Evolutionary conservation across 2,113 vertebrate genomes (phyloP).

Genomic region (Hippocampus mohnikei): DNA sequence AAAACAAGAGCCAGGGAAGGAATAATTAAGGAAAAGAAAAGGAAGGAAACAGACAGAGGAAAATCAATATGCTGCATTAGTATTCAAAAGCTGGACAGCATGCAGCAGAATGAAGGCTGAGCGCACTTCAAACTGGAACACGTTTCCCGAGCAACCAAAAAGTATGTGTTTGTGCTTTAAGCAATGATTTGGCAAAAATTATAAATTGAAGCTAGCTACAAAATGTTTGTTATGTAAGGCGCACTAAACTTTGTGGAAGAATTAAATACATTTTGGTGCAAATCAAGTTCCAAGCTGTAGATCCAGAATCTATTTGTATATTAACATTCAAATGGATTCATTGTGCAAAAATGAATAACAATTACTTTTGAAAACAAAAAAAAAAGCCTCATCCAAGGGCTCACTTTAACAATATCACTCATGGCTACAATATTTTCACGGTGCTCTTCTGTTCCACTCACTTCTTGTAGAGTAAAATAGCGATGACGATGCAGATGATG

Average conservation of each 20-base stretch:
- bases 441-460: conserved; percentile 64
- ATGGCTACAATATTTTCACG: conserved; percentile 9
- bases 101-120: conserved; percentile 44
- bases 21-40: conserved; percentile 54
- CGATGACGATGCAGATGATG: conserved; percentile 98
- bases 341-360: too few relatives aligned
- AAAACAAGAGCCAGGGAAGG: conserved; percentile 50
- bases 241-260: background rate
- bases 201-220: background rate
- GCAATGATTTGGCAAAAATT: conserved; percentile 2
- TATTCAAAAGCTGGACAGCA: conserved; percentile 69
- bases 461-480: conserved; percentile 98
- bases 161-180: background rate
- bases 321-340: background rate
- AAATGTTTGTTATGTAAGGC: conserved; percentile 1
- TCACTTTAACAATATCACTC: background rate
- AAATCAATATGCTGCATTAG: conserved; percentile 73
- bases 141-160: conserved; percentile 29
- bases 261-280: background rate
- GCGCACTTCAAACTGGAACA: conserved; percentile 42
- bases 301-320: background rate
- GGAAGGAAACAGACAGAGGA: conserved; percentile 61
- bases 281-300: background rate
- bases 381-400: too few relatives aligned
- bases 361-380: too few relatives aligned